These are phyloP conservation scores for Scylla paramamosain DNA, from an alignment of 1,140 invertebrate species.

Conservation along the genomic window DNA sequence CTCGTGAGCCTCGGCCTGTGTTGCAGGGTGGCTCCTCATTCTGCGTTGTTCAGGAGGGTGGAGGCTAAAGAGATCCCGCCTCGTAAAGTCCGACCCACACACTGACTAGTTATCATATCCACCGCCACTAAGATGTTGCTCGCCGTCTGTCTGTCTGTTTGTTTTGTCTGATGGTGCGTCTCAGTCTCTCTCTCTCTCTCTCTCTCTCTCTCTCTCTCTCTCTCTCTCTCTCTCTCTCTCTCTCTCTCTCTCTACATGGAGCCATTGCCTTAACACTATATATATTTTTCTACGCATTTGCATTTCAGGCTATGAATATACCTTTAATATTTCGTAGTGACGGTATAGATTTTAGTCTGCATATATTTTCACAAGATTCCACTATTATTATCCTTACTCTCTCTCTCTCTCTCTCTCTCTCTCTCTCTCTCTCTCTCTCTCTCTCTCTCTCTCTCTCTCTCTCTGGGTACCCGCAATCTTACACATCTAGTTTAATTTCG, in stretches of 20 bases:
- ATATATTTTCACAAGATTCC: too few relatives aligned
- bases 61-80: not conserved
- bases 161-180: not conserved
- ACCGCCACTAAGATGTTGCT: not conserved
- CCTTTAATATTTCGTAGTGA: too few relatives aligned
- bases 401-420: not conserved
- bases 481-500: too few relatives aligned
- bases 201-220: not conserved
- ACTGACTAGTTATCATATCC: not conserved
- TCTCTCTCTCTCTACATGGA: too few relatives aligned
- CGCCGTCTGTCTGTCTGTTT: not conserved
- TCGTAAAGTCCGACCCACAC: not conserved
- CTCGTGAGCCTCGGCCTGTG: not conserved
- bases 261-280: too few relatives aligned
- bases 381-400: too few relatives aligned
- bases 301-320: too few relatives aligned
- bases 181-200: not conserved
- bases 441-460: too few relatives aligned
- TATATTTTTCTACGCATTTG: too few relatives aligned
- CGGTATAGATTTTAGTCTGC: too few relatives aligned
- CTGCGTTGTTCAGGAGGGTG: not conserved
- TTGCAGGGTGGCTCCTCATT: not conserved
- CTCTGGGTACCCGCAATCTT: too few relatives aligned
- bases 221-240: not conserved
- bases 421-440: conserved; percentile 26